Evolutionary conservation across 2,113 vertebrate genomes (phyloP), one percentile per base, ranked within the genome.

Genomic region (Atractosteus spatula): DNA sequence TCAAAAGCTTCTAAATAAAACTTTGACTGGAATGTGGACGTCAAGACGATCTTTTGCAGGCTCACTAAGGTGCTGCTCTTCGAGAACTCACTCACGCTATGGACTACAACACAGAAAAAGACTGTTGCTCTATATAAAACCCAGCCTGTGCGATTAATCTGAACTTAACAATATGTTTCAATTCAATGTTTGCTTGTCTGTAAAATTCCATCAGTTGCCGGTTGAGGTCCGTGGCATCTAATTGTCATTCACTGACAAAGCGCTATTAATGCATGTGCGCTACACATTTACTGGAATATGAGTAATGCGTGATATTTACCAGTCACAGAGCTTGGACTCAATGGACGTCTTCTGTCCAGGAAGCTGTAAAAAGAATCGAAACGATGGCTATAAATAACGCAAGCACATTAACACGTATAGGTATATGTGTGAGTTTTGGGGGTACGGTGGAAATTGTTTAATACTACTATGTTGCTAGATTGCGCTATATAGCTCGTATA

Each of bases 181-280:
- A 85, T 86, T 86, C 83, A 72, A 85, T 86, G 87, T 86, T 79
- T 89, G 87, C 57, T 88, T 88, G 88, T 89, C 87, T 88, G 88
- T 88, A 84, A 89, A 91, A 91, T 93, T 90, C 90, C 90, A 91
- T 91, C 89, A 90, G 86, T 89, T 85, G 85, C 89, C 70, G 82
- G 76, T 83, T 87, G 83, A 85, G 84, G 83, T 85, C 85, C 85
- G 79, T 84, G 84, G 86, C 87, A 88, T 87, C 90, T 90, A 89
- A 91, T 92, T 91, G 88, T 88, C 89, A 89, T 91, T 90, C 90
- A 87, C 89, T 91, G 89, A 91, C 87, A 87, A 91, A 78, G 86
- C 88, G 84, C 83, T 82, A 85, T 81, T 88, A 87, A 89, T 84
- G 84, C 85, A 87, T 90, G 88, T 82, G 86, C 78, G 83, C 84